Evolutionary conservation across 2,888 invertebrate genomes (phyloP), one percentile per base, ranked within the genome.

Genomic region (Nomada flava): DNA sequence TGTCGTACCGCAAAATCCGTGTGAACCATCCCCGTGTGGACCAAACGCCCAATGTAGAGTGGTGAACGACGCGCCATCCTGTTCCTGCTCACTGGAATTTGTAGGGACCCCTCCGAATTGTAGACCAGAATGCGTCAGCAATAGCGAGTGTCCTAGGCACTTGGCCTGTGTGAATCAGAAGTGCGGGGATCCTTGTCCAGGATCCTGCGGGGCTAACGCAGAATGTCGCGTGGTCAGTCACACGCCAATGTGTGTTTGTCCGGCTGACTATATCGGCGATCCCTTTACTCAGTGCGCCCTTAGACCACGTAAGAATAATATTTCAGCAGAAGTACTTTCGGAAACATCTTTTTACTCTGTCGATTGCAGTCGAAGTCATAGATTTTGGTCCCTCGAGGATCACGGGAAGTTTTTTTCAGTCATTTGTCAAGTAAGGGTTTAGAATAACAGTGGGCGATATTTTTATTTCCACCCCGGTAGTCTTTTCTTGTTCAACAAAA

Each of bases 141-240:
- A 94, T 88, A 92, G 94, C 1, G 95, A 95, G 78, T 95, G 95
- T 90, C 89, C 94, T 4, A 89, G 93, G 59, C 94, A 94, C 60
- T 90, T 94, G 85, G 95, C 95, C 36, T 95, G 95, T 88, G 92
- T 94, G 52, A 94, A 94, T 79, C 94, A 94, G 85, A 95, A 94
- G 94, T 98, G 98, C 92, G 92, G 94, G 29, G 95, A 97, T 93
- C 98, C 98, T 59, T 98, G 98, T 87, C 95, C 95, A 47, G 96
- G 95, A 76, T 95, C 95, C 67, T 97, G 97, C 89, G 97, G 96
- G 59, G 94, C 94, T 90, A 94, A 94, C 87, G 93, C 95, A 0
- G 91, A 93, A 18, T 95, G 95, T 88, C 93, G 94, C 75, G 94
- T 95, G 4, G 92, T 94, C n/a, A 94, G 94, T 87, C 96, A 96